Evolutionary conservation across 2,888 invertebrate species (phyloP), one percentile per base, ranked within the genome.

Genomic region (Hirtodrosophila confusa): DNA sequence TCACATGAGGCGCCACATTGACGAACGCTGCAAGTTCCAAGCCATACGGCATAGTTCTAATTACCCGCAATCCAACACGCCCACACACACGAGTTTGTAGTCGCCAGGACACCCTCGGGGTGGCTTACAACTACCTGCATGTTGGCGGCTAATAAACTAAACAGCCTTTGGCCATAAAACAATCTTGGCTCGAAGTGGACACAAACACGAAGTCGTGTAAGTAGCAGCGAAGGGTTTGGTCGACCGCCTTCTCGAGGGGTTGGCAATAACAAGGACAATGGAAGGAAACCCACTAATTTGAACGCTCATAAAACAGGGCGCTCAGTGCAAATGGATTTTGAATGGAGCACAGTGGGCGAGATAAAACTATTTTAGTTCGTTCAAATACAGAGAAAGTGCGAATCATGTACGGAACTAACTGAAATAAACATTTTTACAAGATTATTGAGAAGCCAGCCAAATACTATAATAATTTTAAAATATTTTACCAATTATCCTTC

Each of bases 91-190:
- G 7, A 31, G 31, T 9, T 31, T 31, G 0, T 9, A 8, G 31
- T 31, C 31, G 8, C 27, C 7, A 6, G 45, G 17, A 17, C 17
- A 17, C 17, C 17, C 17, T 17, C 1, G 17, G 17, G 55, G 47
- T 24, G 56, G 51, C 17, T 7, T 31, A 49, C 12, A 48, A 58
- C 55, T 61, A 73, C 80, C 84, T 86, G 85, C 87, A 80, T 80
- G 87, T 71, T 80, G 74, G 43, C 63, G 85, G 77, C 87, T 74
- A 84, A 80, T 80, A 86, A 80, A 86, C 77, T 66, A 74, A 84
- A 84, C 71, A 65, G 69, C 87, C 68, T 62, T 74, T 80, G 85
- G 80, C 67, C 78, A 75, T 80, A 86, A 83, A 80, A 62, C 84
- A 83, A 80, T 80, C 80, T 79, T 86, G 45, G 63, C 56, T 41